These are phyloP conservation scores for Saturnia pavonia DNA, from an alignment of 2,888 invertebrate species.

Conservation along the genomic window DNA sequence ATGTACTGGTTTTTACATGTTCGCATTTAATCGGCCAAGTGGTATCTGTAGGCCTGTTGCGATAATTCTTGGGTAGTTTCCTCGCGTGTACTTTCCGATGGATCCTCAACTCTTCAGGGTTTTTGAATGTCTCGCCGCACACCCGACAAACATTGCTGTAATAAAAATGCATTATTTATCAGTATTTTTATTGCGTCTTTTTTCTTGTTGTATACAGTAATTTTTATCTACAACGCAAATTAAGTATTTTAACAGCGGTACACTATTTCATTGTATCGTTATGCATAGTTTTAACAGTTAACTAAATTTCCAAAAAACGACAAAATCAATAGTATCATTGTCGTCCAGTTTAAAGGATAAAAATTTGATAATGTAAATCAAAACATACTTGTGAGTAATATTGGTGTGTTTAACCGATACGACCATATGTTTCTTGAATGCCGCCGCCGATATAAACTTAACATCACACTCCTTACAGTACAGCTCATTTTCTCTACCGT, in stretches of 20 bases:
- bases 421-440: conserved; percentile 3
- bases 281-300: too few species aligned
- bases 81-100: conserved; percentile 62
- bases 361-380: too few species aligned
- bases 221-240: too few species aligned
- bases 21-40: conserved; percentile 61
- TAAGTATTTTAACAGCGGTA: too few species aligned
- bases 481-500: neutral
- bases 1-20: conserved; percentile 56
- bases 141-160: conserved; percentile 62
- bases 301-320: too few species aligned
- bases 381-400: neutral
- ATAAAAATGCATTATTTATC: neutral
- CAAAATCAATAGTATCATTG: too few species aligned
- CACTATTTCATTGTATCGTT: too few species aligned
- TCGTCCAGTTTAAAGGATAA: too few species aligned
- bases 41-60: conserved; percentile 47
- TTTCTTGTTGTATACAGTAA: too few species aligned
- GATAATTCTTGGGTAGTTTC: conserved; percentile 63
- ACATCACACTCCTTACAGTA: neutral
- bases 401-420: conserved; percentile 4
- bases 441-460: conserved; percentile 2
- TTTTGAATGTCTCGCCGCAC: conserved; percentile 62
- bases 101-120: conserved; percentile 55
- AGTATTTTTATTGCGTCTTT: too few species aligned